Evolutionary conservation across 2,888 invertebrate genomes (phyloP), one percentile per base, ranked within the genome.

Genomic region (Drosophila pseudotakahashii): DNA sequence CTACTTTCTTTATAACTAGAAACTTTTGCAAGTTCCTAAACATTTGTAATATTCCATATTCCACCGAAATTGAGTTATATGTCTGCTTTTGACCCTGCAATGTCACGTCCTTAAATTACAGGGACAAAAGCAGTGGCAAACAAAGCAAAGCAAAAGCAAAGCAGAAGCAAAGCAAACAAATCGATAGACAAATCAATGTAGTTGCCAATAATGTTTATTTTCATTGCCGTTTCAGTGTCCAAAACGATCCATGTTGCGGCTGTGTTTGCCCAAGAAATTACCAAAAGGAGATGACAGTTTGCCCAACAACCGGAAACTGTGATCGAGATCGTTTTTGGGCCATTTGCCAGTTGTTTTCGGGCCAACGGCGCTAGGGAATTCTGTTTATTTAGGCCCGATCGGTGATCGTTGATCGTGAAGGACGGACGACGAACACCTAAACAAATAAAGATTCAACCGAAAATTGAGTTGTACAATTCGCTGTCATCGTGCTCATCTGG

Each of bases 51-150:
- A 30, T 30, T 2, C 7, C 3, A 30, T 2, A n/a, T 30, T 30
- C 7, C 7, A 2, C 7, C 7, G 7, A 7, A 30, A 30, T 30
- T 11, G 11, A 30, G 11, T 30, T 14, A 11, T 30, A 14, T 30
- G 14, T 6, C 14, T n/a, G 45, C n/a, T 7, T 47, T 23, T 14
- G 54, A 16, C 47, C 26, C 32, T 55, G 68, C 71, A 84, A 78
- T 84, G 90, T 89, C 90, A 90, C 89, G 90, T 90, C 91, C 91
- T 90, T 87, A 89, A 89, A 86, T 89, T 89, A 89, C 90, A 89
- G 58, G 50, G 48, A 61, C 37, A 59, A 45, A 48, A 53, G 67
- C 42, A 53, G 55, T 62, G 69, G 68, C 76, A 61, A 75, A 69
- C 73, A 74, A 57, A 73, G 23, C 44, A 23, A 23, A 48, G 45